A percentile compares a stretch with the other conserved stretches of the same genome.
Conservation (phyloP, 35 echinoderm and acorn worm genomes). For the Diadema setosum region DNA sequence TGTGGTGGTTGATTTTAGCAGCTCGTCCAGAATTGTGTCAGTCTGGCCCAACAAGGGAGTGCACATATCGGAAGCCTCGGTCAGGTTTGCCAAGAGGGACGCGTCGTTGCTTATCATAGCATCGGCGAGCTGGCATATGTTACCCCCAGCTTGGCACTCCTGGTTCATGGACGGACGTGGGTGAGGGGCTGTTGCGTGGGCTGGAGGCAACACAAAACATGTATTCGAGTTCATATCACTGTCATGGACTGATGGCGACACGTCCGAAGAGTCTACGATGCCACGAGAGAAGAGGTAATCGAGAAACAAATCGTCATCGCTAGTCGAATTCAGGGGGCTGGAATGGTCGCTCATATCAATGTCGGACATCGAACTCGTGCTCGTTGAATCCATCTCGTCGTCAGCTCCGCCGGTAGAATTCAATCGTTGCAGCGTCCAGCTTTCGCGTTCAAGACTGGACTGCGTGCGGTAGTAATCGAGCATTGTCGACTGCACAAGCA, state of each 20-base stretch:
- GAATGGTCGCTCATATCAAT: constrained; percentile 6
- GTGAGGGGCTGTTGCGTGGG: not conserved
- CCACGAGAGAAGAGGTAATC: constrained; percentile 97
- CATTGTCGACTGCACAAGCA: constrained; percentile 34
- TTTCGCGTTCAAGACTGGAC: constrained; percentile 88
- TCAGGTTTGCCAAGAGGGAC: not conserved
- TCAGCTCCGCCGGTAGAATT: constrained; percentile 67
- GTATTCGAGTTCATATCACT: not conserved
- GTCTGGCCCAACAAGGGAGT: not conserved
- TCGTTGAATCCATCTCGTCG: constrained; percentile 38
- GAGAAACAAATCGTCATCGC: constrained; percentile 68
- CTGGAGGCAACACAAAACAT: not conserved
- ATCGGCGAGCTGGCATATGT: not conserved
- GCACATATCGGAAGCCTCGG: not conserved
- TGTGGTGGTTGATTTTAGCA: not conserved
- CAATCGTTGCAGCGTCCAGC: constrained; percentile 77
- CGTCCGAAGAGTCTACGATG: constrained; percentile 35
- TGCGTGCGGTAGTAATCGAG: constrained; percentile 84
- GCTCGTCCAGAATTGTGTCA: constrained; percentile 6
- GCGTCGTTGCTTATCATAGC: not conserved
- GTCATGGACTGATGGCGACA: not conserved
- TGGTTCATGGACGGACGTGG: not conserved
- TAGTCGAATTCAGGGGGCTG: constrained; percentile 27
- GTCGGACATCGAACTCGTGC: constrained; percentile 48
- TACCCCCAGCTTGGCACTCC: not conserved